These are phyloP conservation scores for Dolichopus griseipennis DNA, from an alignment of 2,888 invertebrate species.

Conservation along the genomic window DNA sequence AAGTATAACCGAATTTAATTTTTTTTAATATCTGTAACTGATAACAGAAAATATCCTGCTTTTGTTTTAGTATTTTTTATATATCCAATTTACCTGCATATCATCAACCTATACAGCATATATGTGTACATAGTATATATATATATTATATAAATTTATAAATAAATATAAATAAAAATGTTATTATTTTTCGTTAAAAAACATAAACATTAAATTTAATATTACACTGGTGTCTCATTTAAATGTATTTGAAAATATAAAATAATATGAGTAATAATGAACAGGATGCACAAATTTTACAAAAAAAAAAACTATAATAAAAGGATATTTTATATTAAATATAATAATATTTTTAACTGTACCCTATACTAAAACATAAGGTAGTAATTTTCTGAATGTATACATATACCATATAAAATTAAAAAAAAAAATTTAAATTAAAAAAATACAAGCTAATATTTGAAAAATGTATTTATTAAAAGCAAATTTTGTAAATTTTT, in stretches of 20 bases:
- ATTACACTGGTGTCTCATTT: slow-evolving; percentile 4
- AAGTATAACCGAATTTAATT: neutral
- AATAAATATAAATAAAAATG: neutral
- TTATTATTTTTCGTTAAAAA: slow-evolving; percentile 4
- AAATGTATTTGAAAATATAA: neutral
- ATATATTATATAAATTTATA: no score
- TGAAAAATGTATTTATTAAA: no score
- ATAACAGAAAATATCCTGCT: neutral
- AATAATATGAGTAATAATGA: neutral
- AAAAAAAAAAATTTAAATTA: no score
- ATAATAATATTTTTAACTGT: neutral
- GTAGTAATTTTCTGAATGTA: neutral
- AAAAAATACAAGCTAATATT: no score
- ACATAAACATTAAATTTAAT: slow-evolving; percentile 1
- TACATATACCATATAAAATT: no score
- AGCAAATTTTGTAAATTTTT: no score
- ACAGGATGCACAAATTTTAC: neutral
- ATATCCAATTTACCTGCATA: neutral
- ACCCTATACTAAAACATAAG: neutral
- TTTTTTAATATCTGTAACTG: neutral
- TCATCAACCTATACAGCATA: no score
- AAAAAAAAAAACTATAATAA: neutral
- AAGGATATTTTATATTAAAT: neutral
- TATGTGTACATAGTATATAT: no score
- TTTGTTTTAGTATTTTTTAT: neutral